phyloP scores from a whole-genome alignment of 2,797 vertebrate species.

The Halcyon chelicuti region DNA sequence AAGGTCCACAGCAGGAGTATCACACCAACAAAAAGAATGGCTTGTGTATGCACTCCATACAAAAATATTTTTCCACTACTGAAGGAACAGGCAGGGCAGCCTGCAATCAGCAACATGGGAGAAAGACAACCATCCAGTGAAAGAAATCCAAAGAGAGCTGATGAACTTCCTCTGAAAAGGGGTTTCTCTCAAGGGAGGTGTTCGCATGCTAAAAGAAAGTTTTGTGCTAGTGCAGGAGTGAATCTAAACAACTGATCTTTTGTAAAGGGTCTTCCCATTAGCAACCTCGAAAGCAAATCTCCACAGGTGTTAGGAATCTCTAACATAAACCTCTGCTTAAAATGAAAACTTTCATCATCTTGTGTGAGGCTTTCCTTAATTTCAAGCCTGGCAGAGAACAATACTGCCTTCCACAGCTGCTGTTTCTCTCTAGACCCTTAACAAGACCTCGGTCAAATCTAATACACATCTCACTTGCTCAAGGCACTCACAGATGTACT shows the following conservation, averaged over 20 bases:
- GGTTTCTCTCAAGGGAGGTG: not conserved
- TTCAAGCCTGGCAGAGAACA: not conserved
- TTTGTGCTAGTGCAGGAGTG: not conserved
- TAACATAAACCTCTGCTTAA: not conserved
- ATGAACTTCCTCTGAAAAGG: not conserved
- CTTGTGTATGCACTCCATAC: not conserved
- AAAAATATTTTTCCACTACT: not conserved
- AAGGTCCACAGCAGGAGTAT: not conserved
- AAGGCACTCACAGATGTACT: not conserved
- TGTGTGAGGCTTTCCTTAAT: not conserved
- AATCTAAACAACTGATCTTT: not conserved
- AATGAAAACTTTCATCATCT: constrained; percentile 10
- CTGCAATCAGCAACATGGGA: not conserved
- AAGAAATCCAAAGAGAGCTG: not conserved
- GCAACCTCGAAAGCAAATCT: not conserved
- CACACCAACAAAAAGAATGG: not conserved
- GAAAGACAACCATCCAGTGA: not conserved
- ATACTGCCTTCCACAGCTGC: not conserved
- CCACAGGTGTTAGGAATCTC: not conserved
- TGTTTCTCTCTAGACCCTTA: not conserved
- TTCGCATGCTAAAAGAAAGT: not conserved
- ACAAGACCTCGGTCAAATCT: not conserved
- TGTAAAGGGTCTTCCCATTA: not conserved
- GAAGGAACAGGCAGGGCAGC: not conserved
- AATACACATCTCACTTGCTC: not conserved